Conservation (phyloP, 1,140 invertebrate genomes). For the Proales similis region DNA sequence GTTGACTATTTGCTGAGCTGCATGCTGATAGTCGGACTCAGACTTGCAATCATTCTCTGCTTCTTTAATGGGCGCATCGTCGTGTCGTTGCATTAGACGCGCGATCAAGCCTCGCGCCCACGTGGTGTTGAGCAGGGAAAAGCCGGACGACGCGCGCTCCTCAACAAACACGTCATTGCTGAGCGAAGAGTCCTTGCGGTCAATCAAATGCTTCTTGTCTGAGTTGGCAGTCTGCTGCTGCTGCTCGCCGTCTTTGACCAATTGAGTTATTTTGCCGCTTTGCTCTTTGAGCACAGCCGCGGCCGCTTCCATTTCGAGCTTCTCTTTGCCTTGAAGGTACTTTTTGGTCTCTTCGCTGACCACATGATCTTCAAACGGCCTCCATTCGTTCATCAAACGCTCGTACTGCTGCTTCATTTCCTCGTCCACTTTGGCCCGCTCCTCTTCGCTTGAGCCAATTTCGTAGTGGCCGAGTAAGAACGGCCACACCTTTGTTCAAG, state of each 20-base stretch:
- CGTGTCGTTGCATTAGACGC: too few species aligned
- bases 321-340: neutral
- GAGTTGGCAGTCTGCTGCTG: too few species aligned
- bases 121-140: conserved; percentile 29
- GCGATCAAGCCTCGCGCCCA: too few species aligned
- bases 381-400: conserved; percentile 27
- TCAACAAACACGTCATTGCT: conserved; percentile 35
- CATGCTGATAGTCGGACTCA: too few species aligned
- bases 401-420: neutral
- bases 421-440: neutral
- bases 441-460: conserved; percentile 65
- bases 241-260: too few species aligned
- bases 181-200: conserved; percentile 32
- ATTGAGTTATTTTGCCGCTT: too few species aligned
- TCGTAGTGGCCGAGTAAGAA: conserved; percentile 77
- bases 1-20: too few species aligned
- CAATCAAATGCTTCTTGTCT: too few species aligned
- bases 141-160: conserved; percentile 6
- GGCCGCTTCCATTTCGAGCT: neutral
- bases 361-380: conserved; percentile 24
- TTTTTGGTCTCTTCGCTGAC: conserved; percentile 20
- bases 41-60: too few species aligned
- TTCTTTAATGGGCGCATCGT: too few species aligned
- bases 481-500: conserved; percentile 66
- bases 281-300: too few species aligned